Base-by-base conservation (phyloP, 2,888 invertebrate species). In the Lochmaea capreae region DNA sequence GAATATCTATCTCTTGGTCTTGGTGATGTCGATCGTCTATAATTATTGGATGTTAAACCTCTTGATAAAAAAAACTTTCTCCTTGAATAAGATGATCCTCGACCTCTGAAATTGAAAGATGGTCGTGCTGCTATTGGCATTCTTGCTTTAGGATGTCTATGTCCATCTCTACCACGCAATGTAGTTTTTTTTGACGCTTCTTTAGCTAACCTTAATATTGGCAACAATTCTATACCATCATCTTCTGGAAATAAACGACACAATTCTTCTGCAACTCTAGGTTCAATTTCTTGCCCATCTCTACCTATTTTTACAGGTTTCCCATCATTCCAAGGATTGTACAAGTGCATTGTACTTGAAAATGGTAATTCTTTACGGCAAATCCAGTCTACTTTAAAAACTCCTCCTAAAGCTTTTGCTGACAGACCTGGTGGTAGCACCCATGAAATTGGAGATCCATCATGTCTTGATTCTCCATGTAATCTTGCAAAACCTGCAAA, bases 261-360 rank as follows among this genome's bases (percentile, higher is more conserved):
- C 74, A 99, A 88, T 86, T 97, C 97, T 86, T 97, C 96, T 18
- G 97, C 99, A 70, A 97, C 96, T 86, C 95, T 92, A 3, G 98
- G 97, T 86, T 98, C 98, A 80, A 99, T 97, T 90, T 98, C 98
- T 90, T 98, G 95, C 0, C 99, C 99, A 89, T 99, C 99, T 77
- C 99, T 91, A n/a, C 98, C 99, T 83, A 99, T 98, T 90, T 99
- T 99, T 0, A 99, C 98, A 72, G 98, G 97, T 88, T 98, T 98
- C 62, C 97, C 96, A 86, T 98, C 98, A 89, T 99, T 99, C 97
- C 98, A 99, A 6, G 97, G 94, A 89, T 99, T 99, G 85, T 96
- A 97, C 75, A 99, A 89, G 87, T 98, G 97, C 81, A 95, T 91
- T 2, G 97, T 97, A 84, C 94, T 94, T 80, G 93, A 94, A 84